Evolutionary conservation across 2,797 vertebrate species (phyloP).

Genomic region (Sciaenops ocellatus): DNA sequence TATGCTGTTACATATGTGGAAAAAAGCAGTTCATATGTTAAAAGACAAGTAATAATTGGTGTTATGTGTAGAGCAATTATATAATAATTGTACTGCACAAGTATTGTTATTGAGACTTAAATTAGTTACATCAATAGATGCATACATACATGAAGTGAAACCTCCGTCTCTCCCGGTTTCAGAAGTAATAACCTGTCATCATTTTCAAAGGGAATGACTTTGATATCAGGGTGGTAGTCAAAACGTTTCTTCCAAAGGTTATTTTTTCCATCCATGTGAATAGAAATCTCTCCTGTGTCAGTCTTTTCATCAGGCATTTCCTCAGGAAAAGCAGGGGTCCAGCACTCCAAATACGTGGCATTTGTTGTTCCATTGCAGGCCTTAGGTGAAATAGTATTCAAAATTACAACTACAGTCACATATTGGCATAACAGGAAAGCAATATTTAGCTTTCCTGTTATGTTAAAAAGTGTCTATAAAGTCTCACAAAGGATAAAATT

Average conservation of each 20-base stretch:
- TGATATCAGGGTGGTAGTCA: slow-evolving; percentile 83
- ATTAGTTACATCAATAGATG: background rate
- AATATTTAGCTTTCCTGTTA: background rate
- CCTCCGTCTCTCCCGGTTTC: slow-evolving; percentile 85
- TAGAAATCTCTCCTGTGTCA: slow-evolving; percentile 82
- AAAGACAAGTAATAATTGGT: background rate
- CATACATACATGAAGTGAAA: slow-evolving; percentile 89
- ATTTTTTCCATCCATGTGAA: slow-evolving; percentile 85
- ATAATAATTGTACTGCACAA: background rate
- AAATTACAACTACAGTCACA: slow-evolving; percentile 16
- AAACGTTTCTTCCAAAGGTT: slow-evolving; percentile 78
- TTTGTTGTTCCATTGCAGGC: slow-evolving; percentile 81
- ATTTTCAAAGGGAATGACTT: slow-evolving; percentile 79
- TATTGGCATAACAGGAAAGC: background rate
- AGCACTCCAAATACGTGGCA: slow-evolving; percentile 84
- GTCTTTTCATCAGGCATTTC: slow-evolving; percentile 73
- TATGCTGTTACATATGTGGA: slow-evolving; percentile 83
- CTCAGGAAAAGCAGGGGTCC: slow-evolving; percentile 82
- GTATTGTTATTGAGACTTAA: background rate
- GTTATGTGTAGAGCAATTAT: no score
- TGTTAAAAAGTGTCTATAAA: background rate
- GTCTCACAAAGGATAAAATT: background rate
- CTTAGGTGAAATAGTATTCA: slow-evolving; percentile 56
- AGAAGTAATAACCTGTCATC: slow-evolving; percentile 80
- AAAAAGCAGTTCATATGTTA: background rate